A percentile compares a stretch with the other conserved stretches of the same genome.
phyloP scores from a whole-genome alignment of 2,888 invertebrate genomes.

The Blastobasis adustella region DNA sequence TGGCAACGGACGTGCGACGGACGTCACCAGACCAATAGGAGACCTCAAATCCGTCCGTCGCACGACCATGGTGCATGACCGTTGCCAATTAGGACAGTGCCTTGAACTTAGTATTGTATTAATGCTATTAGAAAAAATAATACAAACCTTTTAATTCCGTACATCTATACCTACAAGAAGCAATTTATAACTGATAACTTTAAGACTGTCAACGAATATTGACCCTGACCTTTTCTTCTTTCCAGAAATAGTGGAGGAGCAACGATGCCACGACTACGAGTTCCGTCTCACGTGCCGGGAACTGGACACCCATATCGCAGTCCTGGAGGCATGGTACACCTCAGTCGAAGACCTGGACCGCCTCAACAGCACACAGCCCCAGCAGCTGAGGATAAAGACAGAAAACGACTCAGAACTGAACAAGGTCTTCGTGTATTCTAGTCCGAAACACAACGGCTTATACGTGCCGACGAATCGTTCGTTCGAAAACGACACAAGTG shows the following conservation, averaged over 20 bases:
- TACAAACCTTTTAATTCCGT: too few relatives aligned
- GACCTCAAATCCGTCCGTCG: too few relatives aligned
- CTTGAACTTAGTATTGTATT: too few relatives aligned
- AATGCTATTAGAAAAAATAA: too few relatives aligned
- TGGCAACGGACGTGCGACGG: too few relatives aligned
- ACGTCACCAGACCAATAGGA: too few relatives aligned
- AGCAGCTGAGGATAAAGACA: conserved; percentile 38
- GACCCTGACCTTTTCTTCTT: conserved; percentile 16
- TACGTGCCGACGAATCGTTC: conserved; percentile 51
- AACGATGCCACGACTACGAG: conserved; percentile 75
- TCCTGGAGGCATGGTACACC: conserved; percentile 77
- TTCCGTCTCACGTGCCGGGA: conserved; percentile 78
- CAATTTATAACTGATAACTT: too few relatives aligned
- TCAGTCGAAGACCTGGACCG: conserved; percentile 45
- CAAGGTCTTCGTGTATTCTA: conserved; percentile 58
- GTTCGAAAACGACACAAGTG: conserved; percentile 25
- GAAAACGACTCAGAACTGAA: conserved; percentile 61
- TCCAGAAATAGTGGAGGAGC: conserved; percentile 79
- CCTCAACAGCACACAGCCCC: conserved; percentile 31
- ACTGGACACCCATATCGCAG: conserved; percentile 76
- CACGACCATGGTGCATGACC: too few relatives aligned
- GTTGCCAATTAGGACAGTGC: too few relatives aligned
- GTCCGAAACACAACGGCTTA: conserved; percentile 63
- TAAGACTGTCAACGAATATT: neutral
- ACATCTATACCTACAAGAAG: too few relatives aligned